Conservation (phyloP, 2,797 vertebrate species). For the Eremophila alpestris region DNA sequence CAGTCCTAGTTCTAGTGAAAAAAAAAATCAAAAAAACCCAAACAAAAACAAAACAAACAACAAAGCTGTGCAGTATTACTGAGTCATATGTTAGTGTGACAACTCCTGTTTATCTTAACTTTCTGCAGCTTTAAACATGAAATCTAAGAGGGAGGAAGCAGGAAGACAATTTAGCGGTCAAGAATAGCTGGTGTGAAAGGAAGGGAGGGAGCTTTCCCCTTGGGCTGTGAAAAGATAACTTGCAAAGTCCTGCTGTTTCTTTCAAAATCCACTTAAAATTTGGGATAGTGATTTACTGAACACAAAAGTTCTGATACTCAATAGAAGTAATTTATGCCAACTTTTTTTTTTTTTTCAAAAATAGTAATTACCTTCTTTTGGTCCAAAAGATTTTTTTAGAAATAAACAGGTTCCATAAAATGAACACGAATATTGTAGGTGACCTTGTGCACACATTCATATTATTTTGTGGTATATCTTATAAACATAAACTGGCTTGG, state of each 20-base stretch:
- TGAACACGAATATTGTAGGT: background rate
- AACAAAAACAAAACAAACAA: background rate
- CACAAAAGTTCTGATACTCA: background rate
- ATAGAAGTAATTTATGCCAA: background rate
- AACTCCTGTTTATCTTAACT: conserved; percentile 57
- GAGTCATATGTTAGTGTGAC: conserved; percentile 43
- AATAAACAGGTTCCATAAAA: background rate
- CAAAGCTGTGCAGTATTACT: conserved; percentile 1
- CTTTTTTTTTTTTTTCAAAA: background rate
- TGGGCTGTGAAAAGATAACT: conserved; percentile 58
- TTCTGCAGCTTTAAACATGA: conserved; percentile 45
- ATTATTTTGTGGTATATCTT: background rate
- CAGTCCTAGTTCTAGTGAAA: background rate
- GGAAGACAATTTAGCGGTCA: conserved; percentile 53
- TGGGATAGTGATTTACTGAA: background rate
- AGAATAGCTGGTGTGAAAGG: conserved; percentile 66
- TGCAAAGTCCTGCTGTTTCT: conserved; percentile 1
- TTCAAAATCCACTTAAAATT: conserved; percentile 30
- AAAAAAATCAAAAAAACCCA: rapidly evolving
- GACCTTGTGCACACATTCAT: background rate
- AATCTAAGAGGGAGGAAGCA: conserved; percentile 62
- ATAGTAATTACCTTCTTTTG: background rate
- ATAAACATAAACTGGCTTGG: background rate
- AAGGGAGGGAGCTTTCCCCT: conserved; percentile 63
- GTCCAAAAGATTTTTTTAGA: background rate